phyloP scores from a whole-genome alignment of 2,888 invertebrate genomes.

The Troides helena region DNA sequence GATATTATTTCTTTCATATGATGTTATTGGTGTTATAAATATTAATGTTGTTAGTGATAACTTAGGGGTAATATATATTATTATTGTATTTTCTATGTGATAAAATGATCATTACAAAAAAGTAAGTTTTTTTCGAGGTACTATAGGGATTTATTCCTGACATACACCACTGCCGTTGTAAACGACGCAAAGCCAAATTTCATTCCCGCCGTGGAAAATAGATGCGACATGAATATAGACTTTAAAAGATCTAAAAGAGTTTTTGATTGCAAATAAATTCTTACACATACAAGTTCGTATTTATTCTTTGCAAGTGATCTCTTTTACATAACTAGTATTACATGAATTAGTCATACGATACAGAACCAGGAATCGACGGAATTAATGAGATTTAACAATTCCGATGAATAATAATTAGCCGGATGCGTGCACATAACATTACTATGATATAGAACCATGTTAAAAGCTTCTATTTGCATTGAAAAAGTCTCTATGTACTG shows the following conservation, averaged over 20 bases:
- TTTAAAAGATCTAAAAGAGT: too few species aligned
- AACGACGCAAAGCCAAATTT: too few species aligned
- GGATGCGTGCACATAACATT: slow-evolving; percentile 19
- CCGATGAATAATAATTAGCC: slow-evolving; percentile 25
- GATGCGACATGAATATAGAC: too few species aligned
- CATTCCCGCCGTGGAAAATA: too few species aligned
- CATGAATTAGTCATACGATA: slow-evolving; percentile 21
- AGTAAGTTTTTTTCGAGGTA: too few species aligned
- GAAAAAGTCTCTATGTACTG: neutral
- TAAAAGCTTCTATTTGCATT: neutral
- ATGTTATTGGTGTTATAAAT: neutral
- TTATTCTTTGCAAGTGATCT: slow-evolving; percentile 10
- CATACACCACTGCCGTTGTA: too few species aligned
- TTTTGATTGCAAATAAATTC: neutral
- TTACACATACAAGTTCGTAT: neutral
- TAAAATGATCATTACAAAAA: too few species aligned
- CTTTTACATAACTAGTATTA: slow-evolving; percentile 26
- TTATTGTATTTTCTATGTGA: too few species aligned
- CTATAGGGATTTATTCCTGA: too few species aligned
- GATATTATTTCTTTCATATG: neutral
- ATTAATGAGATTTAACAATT: slow-evolving; percentile 25
- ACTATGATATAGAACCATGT: neutral
- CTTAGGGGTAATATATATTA: too few species aligned
- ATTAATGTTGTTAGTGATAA: neutral
- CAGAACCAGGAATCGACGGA: slow-evolving; percentile 15